Evolutionary conservation across 2,113 vertebrate genomes (phyloP).

Genomic region (Triplophysa rosa): DNA sequence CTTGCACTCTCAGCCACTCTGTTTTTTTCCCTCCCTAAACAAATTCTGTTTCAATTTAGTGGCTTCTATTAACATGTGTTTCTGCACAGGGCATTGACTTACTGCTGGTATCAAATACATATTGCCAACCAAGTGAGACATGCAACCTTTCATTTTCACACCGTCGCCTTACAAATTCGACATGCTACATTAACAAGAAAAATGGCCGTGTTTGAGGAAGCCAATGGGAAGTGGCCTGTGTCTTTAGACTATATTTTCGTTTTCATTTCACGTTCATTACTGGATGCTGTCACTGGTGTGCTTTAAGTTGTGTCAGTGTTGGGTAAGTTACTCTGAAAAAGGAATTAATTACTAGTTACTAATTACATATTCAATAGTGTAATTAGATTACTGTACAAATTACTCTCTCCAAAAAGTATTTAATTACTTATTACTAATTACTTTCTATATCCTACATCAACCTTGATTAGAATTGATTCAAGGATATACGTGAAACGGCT

Average conservation of each 20-base stretch:
- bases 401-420: too few relatives aligned
- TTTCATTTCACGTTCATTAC: slow-evolving; percentile 62
- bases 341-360: too few relatives aligned
- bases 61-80: slow-evolving; percentile 75
- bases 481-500: too few relatives aligned
- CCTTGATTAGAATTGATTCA: too few relatives aligned
- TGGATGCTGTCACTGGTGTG: background rate
- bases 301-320: slow-evolving; percentile 24
- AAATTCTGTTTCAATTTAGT: slow-evolving; percentile 67
- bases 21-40: slow-evolving; percentile 49
- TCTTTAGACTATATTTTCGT: slow-evolving; percentile 59
- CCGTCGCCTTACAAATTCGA: slow-evolving; percentile 76
- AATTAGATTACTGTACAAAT: too few relatives aligned
- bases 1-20: slow-evolving; percentile 13
- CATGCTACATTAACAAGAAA: slow-evolving; percentile 80
- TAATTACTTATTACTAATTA: too few relatives aligned
- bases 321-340: too few relatives aligned
- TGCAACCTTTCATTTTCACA: slow-evolving; percentile 81
- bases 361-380: too few relatives aligned
- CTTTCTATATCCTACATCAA: too few relatives aligned
- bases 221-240: slow-evolving; percentile 63
- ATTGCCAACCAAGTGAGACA: slow-evolving; percentile 81
- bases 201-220: slow-evolving; percentile 70
- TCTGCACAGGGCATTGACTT: slow-evolving; percentile 72
- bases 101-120: slow-evolving; percentile 81